These are phyloP conservation scores for Takifugu bimaculatus DNA, from an alignment of 2,113 vertebrate species.

Conservation along the genomic window DNA sequence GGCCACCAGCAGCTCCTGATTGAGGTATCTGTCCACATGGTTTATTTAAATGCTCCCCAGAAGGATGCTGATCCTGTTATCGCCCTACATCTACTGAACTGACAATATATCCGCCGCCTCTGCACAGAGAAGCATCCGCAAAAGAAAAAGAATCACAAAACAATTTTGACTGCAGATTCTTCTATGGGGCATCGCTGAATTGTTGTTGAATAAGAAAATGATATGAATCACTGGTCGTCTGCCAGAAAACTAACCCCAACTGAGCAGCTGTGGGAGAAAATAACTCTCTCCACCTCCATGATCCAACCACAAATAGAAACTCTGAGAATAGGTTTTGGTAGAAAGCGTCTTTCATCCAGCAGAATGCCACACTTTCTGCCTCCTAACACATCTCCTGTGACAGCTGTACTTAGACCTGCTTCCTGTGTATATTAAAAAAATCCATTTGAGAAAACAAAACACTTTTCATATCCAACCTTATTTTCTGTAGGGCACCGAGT, in stretches of 20 bases:
- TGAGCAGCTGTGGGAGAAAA: not conserved
- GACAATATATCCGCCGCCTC: not conserved
- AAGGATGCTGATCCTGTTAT: not conserved
- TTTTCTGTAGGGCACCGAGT: too few species aligned
- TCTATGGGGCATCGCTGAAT: not conserved
- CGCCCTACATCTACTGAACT: not conserved
- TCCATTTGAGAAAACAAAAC: too few species aligned
- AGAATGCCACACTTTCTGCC: too few species aligned
- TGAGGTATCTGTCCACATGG: not conserved
- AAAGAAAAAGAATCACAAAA: not conserved
- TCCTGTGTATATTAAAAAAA: too few species aligned
- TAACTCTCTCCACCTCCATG: not conserved
- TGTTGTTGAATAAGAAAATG: not conserved
- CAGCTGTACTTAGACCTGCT: too few species aligned
- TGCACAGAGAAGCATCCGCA: not conserved
- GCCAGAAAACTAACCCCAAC: not conserved
- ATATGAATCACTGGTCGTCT: not conserved
- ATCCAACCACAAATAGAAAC: not conserved
- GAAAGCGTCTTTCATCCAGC: not conserved
- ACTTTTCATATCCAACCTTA: too few species aligned
- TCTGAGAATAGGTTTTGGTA: not conserved
- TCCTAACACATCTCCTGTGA: too few species aligned
- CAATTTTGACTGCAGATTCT: not conserved
- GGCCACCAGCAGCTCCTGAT: not conserved
- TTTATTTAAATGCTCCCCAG: not conserved